Conservation (phyloP, 1,140 invertebrate genomes). For the Drosophila equinoxialis region DNA sequence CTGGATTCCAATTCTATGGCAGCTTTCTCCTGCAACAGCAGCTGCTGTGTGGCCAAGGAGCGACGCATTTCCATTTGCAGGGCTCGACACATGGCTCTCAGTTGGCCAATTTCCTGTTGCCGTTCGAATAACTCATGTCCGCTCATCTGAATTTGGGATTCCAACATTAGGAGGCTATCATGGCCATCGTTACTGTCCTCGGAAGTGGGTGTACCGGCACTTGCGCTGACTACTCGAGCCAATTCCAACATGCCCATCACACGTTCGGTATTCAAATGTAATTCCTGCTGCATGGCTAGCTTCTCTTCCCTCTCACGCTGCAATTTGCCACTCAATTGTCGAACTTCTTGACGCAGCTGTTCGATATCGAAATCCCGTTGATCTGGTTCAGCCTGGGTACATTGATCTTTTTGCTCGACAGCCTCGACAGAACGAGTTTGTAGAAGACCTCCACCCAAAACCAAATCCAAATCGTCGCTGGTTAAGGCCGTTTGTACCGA, state of each 20-base stretch:
- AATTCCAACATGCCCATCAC: constrained; percentile 88
- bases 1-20: constrained; percentile 88
- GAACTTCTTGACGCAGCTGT: constrained; percentile 85
- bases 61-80: constrained; percentile 85
- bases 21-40: constrained; percentile 88
- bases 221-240: constrained; percentile 72
- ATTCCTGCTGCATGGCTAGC: constrained; percentile 87
- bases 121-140: constrained; percentile 89
- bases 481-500: constrained; percentile 89
- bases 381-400: constrained; percentile 87
- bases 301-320: constrained; percentile 88
- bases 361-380: constrained; percentile 86
- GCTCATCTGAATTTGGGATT: constrained; percentile 89
- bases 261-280: constrained; percentile 88
- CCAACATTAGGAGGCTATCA: constrained; percentile 89
- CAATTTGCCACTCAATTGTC: constrained; percentile 73
- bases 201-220: constrained; percentile 80
- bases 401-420: constrained; percentile 84
- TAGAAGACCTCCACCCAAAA: constrained; percentile 85
- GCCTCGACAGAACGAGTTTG: constrained; percentile 82
- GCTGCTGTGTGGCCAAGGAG: constrained; percentile 86
- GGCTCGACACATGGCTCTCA: constrained; percentile 87
- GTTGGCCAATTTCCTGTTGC: constrained; percentile 89
- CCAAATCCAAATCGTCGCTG: constrained; percentile 88
- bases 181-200: constrained; percentile 85